A percentile compares a stretch with the other conserved stretches of the same genome.
phyloP scores from a whole-genome alignment of 2,888 invertebrate species.

The Plusia festucae region DNA sequence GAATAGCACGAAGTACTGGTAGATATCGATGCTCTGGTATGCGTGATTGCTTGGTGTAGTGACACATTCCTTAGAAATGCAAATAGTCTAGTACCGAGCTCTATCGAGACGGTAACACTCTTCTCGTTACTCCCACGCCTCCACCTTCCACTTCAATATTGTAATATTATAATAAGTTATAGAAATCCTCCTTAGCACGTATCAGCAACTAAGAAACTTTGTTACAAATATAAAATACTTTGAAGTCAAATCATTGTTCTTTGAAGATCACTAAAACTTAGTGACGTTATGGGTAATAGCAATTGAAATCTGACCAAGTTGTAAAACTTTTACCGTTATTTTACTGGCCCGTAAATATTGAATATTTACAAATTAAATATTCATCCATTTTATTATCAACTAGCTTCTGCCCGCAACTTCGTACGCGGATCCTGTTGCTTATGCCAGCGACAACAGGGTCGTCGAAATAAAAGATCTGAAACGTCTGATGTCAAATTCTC shows the following conservation, averaged over 20 bases:
- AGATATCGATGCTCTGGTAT: not conserved
- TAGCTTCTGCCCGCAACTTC: too few relatives aligned
- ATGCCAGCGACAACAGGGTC: too few relatives aligned
- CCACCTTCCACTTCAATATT: not conserved
- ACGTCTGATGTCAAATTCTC: too few relatives aligned
- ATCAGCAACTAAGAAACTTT: not conserved
- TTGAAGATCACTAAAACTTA: not conserved
- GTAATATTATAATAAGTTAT: too few relatives aligned
- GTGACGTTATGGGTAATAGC: not conserved
- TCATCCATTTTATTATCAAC: too few relatives aligned
- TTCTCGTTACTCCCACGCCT: not conserved
- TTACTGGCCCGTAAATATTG: too few relatives aligned
- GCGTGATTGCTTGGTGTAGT: constrained; percentile 50
- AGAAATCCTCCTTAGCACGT: not conserved
- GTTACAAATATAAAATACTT: not conserved
- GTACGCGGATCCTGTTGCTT: too few relatives aligned
- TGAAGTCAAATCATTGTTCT: not conserved
- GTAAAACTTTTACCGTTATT: too few relatives aligned
- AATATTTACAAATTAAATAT: too few relatives aligned
- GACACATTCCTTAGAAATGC: not conserved
- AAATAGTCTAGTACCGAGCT: not conserved
- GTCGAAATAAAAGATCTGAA: too few relatives aligned
- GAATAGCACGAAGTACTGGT: not conserved
- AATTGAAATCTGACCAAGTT: constrained; percentile 13
- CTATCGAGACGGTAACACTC: constrained; percentile 4